Evolutionary conservation across 2,113 vertebrate genomes (phyloP), one percentile per base, ranked within the genome.

Genomic region (Ciconia stormi): DNA sequence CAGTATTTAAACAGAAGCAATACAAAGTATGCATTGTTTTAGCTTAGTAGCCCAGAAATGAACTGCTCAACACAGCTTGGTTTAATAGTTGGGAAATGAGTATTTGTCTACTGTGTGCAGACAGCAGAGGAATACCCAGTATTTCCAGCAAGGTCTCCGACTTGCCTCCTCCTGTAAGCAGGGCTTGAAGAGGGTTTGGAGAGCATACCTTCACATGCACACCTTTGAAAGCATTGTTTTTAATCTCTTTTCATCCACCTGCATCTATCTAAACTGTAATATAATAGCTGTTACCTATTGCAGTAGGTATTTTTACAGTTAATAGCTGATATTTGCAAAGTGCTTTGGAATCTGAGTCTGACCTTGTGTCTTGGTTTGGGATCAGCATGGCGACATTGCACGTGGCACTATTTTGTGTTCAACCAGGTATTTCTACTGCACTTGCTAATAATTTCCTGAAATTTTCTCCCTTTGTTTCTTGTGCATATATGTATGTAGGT

Each of bases 361-460:
- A 82, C 29, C 32, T 62, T 44, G 34, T n/a, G 17, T 29, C 53
- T 55, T 29, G 12, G 10, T 74, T 70, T 90, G 67, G 34, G n/a
- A 32, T 70, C 38, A n/a, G n/a, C 13, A 3, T 8, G 20, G 36
- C 0, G 0, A 8, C 38, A 9, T 7, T 13, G 20, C 44, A 20
- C 2, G 0, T 69, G 61, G 13, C 17, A 11, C 16, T 65, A 6
- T 22, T 49, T n/a, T 46, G n/a, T 34, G n/a, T 50, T 58, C 49
- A 58, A 10, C 32, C 25, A 49, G 16, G 4, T 46, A 9, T 46
- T 83, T 76, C 72, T 66, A 13, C 40, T 52, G 26, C 2, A 3
- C 30, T 71, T 47, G 18, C 40, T 90, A 46, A 36, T 62, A 23
- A 20, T 36, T 23, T 49, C 49, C 44, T 18, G 34, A 16, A 9